A percentile compares a stretch with the other conserved stretches of the same genome.
Conservation (phyloP, 92 coral and sea anemone genomes). For the Heteractis magnifica region DNA sequence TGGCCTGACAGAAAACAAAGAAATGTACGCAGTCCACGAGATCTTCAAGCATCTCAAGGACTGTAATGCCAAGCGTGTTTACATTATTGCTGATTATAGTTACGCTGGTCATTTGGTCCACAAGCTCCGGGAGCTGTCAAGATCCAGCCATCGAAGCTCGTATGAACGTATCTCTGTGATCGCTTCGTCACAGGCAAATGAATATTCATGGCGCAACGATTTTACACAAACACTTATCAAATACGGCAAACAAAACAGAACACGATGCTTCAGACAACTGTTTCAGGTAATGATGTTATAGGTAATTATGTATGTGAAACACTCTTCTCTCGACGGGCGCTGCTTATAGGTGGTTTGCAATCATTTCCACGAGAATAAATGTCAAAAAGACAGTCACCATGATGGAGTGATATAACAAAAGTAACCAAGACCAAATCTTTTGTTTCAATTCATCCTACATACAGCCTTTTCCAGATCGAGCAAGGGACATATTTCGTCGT, state of each 20-base stretch:
- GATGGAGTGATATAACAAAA: too few species aligned
- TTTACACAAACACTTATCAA: constrained; percentile 61
- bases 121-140: constrained; percentile 35
- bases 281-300: constrained; percentile 53
- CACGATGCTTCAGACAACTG: constrained; percentile 51
- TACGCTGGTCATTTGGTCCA: constrained; percentile 81
- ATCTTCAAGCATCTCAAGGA: constrained; percentile 72
- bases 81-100: constrained; percentile 88
- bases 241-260: constrained; percentile 35
- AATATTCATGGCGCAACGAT: constrained; percentile 67
- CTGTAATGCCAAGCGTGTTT: constrained; percentile 79
- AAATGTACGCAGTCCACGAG: constrained; percentile 68
- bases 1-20: constrained; percentile 74
- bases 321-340: too few species aligned
- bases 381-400: too few species aligned
- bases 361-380: too few species aligned
- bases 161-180: constrained; percentile 47
- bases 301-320: too few species aligned
- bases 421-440: too few species aligned
- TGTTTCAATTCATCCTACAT: too few species aligned
- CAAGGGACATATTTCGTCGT: too few species aligned
- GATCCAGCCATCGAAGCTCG: constrained; percentile 31
- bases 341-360: too few species aligned
- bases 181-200: constrained; percentile 53
- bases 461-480: too few species aligned